These are phyloP conservation scores for Diplogasteroides magnus DNA, from an alignment of 1,140 invertebrate species.

Conservation along the genomic window DNA sequence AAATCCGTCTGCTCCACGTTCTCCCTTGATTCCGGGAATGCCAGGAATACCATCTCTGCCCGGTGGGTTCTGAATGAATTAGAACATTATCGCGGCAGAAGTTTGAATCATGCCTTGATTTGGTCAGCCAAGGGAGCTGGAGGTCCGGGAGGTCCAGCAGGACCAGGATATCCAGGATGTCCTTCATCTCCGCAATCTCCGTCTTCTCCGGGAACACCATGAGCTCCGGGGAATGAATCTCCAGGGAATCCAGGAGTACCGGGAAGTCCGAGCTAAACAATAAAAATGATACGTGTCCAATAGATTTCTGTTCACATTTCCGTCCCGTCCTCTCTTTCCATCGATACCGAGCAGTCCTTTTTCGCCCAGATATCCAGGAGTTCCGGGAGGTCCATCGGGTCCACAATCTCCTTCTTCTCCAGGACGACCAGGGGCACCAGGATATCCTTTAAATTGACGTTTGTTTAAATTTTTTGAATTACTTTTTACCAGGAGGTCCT, in stretches of 20 bases:
- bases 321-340: constrained; percentile 34
- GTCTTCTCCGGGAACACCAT: constrained; percentile 21
- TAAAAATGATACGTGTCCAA: background rate
- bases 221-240: constrained; percentile 26
- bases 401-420: constrained; percentile 31
- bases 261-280: constrained; percentile 21
- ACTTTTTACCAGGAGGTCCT: constrained; percentile 27
- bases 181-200: constrained; percentile 22
- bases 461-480: no score
- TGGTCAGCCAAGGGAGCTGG: constrained; percentile 5
- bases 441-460: constrained; percentile 19
- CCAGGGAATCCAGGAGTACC: constrained; percentile 28
- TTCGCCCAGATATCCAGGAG: constrained; percentile 26
- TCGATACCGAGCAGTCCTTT: constrained; percentile 31
- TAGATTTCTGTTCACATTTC: no score
- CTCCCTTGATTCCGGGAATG: constrained; percentile 24
- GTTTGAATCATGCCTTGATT: no score
- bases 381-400: constrained; percentile 27
- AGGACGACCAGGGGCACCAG: constrained; percentile 23
- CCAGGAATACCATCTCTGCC: constrained; percentile 27
- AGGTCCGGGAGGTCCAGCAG: constrained; percentile 21
- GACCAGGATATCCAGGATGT: constrained; percentile 19
- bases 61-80: constrained; percentile 30
- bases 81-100: no score
- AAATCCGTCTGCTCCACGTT: constrained; percentile 30